Evolutionary conservation across 2,797 vertebrate species (phyloP).

Genomic region (Spondyliosoma cantharus): DNA sequence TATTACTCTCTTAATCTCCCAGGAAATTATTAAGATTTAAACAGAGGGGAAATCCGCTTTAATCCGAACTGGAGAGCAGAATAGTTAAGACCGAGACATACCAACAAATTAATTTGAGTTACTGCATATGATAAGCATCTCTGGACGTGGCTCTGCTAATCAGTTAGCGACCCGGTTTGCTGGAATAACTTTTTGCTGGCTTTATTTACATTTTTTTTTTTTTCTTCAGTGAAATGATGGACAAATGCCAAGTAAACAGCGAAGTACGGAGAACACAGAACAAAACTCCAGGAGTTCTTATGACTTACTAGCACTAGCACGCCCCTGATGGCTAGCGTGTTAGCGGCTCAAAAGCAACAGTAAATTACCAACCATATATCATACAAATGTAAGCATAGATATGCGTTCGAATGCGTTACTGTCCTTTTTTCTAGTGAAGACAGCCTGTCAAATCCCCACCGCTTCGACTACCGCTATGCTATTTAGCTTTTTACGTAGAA

Average conservation of each 20-base stretch:
- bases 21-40: slow-evolving; percentile 31
- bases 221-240: no score
- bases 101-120: slow-evolving; percentile 10
- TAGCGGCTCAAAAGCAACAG: background rate
- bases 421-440: no score
- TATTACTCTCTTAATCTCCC: slow-evolving; percentile 13
- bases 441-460: background rate
- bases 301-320: no score
- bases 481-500: background rate
- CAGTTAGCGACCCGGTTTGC: no score
- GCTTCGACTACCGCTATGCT: background rate
- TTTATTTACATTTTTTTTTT: no score
- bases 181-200: no score
- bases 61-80: background rate
- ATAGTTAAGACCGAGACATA: background rate
- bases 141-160: background rate
- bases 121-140: background rate
- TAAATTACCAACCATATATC: no score
- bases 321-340: background rate
- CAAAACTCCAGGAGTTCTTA: background rate
- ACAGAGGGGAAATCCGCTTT: slow-evolving; percentile 12
- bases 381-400: background rate
- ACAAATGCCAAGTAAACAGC: no score
- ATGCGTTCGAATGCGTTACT: no score
- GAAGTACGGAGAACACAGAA: no score